A percentile compares a stretch with the other conserved stretches of the same genome.
Conservation (phyloP, 2,888 invertebrate genomes). For the Emesis furor region DNA sequence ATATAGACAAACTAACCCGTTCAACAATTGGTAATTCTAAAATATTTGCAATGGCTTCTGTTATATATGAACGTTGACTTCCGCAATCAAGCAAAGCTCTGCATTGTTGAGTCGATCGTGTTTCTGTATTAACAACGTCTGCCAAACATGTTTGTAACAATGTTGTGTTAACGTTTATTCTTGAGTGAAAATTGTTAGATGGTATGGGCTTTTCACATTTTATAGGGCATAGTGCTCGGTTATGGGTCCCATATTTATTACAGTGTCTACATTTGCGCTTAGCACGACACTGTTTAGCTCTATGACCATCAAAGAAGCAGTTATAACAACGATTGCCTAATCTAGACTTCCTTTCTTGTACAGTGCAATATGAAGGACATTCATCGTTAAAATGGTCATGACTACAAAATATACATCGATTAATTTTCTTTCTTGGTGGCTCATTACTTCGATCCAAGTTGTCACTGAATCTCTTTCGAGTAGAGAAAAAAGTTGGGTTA, state of each 20-base stretch:
- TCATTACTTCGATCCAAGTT: background rate
- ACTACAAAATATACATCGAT: slow-evolving; percentile 41
- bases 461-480: background rate
- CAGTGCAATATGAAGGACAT: slow-evolving; percentile 17
- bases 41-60: background rate
- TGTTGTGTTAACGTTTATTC: background rate
- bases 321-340: slow-evolving; percentile 34
- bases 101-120: background rate
- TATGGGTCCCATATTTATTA: slow-evolving; percentile 28
- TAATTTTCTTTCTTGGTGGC: slow-evolving; percentile 22
- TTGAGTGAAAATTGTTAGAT: slow-evolving; percentile 17
- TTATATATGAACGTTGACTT: slow-evolving; percentile 3
- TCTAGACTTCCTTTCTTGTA: slow-evolving; percentile 33
- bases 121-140: background rate
- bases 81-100: background rate
- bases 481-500: background rate
- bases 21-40: background rate
- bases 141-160: slow-evolving; percentile 27
- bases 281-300: slow-evolving; percentile 3
- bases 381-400: slow-evolving; percentile 38
- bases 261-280: slow-evolving; percentile 40
- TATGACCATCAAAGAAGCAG: slow-evolving; percentile 38
- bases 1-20: background rate
- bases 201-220: background rate
- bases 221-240: slow-evolving; percentile 32